Conservation (phyloP, 2,113 vertebrate genomes). For the Cyanoderma ruficeps region DNA sequence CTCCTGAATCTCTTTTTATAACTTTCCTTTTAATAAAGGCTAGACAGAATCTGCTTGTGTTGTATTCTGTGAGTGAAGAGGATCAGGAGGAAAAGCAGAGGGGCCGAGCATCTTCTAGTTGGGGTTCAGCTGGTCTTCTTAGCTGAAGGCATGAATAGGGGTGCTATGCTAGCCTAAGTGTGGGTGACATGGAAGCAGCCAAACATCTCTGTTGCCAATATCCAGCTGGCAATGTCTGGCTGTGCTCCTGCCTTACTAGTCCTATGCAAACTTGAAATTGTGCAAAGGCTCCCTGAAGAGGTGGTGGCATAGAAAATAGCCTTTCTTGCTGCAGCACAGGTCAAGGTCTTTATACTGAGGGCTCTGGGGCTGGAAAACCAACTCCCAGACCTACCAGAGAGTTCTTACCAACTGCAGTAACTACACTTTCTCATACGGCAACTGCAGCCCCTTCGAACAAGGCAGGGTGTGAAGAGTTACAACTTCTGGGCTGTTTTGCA, state of each 20-base stretch:
- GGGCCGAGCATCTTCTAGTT: not conserved
- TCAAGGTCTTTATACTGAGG: not conserved
- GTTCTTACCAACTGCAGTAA: not conserved
- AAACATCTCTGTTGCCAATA: not conserved
- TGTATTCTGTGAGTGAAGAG: not conserved
- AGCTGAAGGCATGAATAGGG: not conserved
- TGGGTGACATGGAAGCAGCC: not conserved
- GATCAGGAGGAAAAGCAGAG: not conserved
- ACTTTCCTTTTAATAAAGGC: conserved; percentile 68
- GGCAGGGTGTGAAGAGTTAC: not conserved
- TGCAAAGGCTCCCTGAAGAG: not conserved
- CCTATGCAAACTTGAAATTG: not conserved
- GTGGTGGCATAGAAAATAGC: not conserved
- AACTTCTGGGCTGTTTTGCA: rapidly evolving
- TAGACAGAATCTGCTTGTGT: not conserved
- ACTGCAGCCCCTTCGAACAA: not conserved
- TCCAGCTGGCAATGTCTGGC: not conserved
- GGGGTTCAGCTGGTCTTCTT: not conserved
- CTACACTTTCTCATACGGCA: rapidly evolving
- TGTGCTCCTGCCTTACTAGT: not conserved
- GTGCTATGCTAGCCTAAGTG: not conserved
- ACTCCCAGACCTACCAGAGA: not conserved
- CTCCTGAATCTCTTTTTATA: conserved; percentile 64
- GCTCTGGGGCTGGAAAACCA: not conserved
- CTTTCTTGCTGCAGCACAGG: not conserved